phyloP scores from a whole-genome alignment of 2,888 invertebrate species.

The Andrena camellia region DNA sequence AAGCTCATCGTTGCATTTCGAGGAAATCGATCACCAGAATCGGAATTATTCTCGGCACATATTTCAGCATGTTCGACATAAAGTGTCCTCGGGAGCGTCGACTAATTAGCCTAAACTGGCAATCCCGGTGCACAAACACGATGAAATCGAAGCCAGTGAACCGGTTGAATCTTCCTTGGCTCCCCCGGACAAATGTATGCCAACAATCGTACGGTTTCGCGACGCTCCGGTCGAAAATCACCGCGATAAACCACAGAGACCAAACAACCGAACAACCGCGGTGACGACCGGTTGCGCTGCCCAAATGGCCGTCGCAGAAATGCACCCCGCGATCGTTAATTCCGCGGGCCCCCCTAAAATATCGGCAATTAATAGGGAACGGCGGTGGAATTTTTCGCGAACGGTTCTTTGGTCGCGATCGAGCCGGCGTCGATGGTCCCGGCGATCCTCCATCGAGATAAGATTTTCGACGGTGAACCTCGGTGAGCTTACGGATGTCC shows the following conservation, averaged over 20 bases:
- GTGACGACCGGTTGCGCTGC: neutral
- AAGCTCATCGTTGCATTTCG: too few relatives aligned
- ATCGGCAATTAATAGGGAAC: constrained; percentile 48
- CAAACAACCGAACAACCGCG: neutral
- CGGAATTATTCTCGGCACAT: too few relatives aligned
- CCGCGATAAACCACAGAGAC: constrained; percentile 50
- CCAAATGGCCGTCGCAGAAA: neutral
- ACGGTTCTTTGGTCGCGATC: constrained; percentile 41
- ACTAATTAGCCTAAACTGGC: constrained; percentile 36
- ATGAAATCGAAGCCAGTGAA: constrained; percentile 30
- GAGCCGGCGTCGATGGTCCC: neutral
- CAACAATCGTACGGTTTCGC: constrained; percentile 67
- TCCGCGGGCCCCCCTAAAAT: constrained; percentile 33
- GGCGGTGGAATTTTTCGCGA: constrained; percentile 42
- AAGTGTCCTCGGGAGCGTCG: neutral
- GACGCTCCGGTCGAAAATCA: constrained; percentile 63
- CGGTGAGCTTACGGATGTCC: neutral
- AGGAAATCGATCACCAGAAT: too few relatives aligned
- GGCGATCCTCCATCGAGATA: constrained; percentile 10
- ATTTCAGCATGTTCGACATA: neutral
- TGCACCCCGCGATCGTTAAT: constrained; percentile 39
- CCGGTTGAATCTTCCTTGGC: constrained; percentile 40
- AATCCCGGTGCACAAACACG: neutral
- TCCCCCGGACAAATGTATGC: constrained; percentile 55
- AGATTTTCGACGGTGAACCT: neutral